Evolutionary conservation across 2,888 invertebrate species (phyloP), one percentile per base, ranked within the genome.

Genomic region (Synergus umbraculus): DNA sequence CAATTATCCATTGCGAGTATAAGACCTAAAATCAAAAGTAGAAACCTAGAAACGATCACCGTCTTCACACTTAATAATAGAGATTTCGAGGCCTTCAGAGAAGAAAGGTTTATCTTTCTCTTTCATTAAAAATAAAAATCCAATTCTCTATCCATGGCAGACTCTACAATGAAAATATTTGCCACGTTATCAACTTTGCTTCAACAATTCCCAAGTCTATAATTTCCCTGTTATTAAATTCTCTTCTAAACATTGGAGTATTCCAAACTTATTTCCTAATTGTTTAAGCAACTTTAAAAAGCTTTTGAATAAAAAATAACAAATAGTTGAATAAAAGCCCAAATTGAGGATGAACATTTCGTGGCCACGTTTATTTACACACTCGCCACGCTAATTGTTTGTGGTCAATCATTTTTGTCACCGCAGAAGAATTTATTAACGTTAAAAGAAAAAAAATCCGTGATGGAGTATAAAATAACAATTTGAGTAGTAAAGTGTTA

Each of bases 341-440:
- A 15, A 22, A 29, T 37, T 29, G 49, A 9, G 15, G 29, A 69
- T 69, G 49, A 69, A 69, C 9, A 69, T 49, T 69, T 49, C 37
- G 49, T 49, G 49, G 29, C 69, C 46, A 49, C 46, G 69, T 18
- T 69, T 49, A 69, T 69, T 49, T 69, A 69, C 69, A 69, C 49
- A 69, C 69, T n/a, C 8, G 69, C 49, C 29, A 49, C 49, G n/a
- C 69, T 69, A 69, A 49, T 69, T 69, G 69, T 69, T 69, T 69
- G 69, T 49, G 69, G 49, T 29, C 49, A 69, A 49, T 69, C 49
- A 69, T 69, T 69, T 69, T 69, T 69, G 18, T 69, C 49, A 29
- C 69, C n/a, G 69, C 49, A 69, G 29, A 37, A 37, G 37, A 69
- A 69, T 69, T 69, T 69, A 69, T 69, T 49, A 29, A 69, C 49